Evolutionary conservation across 2,113 vertebrate species (phyloP).

Genomic region (Tretioscincus oriximinensis): DNA sequence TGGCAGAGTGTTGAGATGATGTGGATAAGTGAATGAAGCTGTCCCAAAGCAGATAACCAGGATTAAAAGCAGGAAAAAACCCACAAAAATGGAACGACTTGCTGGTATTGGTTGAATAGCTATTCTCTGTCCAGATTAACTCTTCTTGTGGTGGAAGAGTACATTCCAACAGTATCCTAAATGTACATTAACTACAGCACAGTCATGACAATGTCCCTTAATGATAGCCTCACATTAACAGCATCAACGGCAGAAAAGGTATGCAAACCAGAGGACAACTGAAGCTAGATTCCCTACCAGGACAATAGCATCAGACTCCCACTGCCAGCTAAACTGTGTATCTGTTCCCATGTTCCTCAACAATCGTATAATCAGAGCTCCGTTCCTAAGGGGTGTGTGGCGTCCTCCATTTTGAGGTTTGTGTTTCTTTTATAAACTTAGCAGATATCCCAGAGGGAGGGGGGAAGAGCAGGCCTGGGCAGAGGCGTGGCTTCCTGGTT

Average conservation of each 20-base stretch:
- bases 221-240: background rate
- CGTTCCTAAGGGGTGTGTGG: background rate
- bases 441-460: too few species aligned
- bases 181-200: slow-evolving; percentile 27
- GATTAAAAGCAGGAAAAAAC: slow-evolving; percentile 31
- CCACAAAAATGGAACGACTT: slow-evolving; percentile 14
- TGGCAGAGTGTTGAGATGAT: slow-evolving; percentile 21
- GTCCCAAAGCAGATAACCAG: slow-evolving; percentile 63
- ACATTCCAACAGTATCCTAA: slow-evolving; percentile 39
- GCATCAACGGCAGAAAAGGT: background rate
- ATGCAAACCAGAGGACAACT: background rate
- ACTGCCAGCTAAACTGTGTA: background rate
- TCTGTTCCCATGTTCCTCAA: rapidly evolving
- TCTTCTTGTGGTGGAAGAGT: slow-evolving; percentile 55
- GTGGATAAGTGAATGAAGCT: slow-evolving; percentile 59
- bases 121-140: slow-evolving; percentile 32
- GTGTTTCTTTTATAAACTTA: too few species aligned
- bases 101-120: slow-evolving; percentile 37
- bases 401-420: too few species aligned
- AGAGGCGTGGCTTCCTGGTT: too few species aligned
- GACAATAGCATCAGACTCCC: background rate
- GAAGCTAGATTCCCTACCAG: background rate
- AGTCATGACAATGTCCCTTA: slow-evolving; percentile 46
- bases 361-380: background rate
- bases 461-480: too few species aligned